Evolutionary conservation across 2,888 invertebrate genomes (phyloP).

Genomic region (Watsonalla binaria): DNA sequence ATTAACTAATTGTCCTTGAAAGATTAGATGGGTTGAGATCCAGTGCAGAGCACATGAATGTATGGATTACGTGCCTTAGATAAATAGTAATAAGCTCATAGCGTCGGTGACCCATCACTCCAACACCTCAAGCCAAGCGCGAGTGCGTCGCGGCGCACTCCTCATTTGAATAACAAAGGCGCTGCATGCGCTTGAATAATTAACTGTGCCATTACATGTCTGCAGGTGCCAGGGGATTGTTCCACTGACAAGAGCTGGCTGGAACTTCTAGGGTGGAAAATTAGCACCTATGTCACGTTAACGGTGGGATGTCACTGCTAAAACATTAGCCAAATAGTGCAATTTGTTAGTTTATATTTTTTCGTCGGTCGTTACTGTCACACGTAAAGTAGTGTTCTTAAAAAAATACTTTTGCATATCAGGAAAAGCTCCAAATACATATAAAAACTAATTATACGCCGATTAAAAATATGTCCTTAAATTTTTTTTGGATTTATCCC

Average conservation of each 20-base stretch:
- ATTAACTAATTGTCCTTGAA: too few relatives aligned
- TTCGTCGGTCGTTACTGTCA: too few relatives aligned
- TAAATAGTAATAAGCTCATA: background rate
- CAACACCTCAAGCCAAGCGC: conserved; percentile 1
- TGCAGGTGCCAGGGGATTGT: conserved; percentile 3
- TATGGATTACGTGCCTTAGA: background rate
- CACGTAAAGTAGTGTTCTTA: too few relatives aligned
- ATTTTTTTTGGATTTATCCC: too few relatives aligned
- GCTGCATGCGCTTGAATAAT: conserved; percentile 60
- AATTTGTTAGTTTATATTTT: too few relatives aligned
- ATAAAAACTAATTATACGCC: too few relatives aligned
- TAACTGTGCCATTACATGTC: conserved; percentile 31
- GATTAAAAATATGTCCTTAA: too few relatives aligned
- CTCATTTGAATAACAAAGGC: conserved; percentile 66
- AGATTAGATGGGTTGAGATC: too few relatives aligned
- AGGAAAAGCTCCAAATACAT: too few relatives aligned
- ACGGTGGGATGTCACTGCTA: background rate
- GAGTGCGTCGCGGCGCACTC: conserved; percentile 25
- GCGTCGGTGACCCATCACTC: background rate
- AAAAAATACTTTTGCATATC: too few relatives aligned
- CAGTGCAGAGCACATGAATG: too few relatives aligned
- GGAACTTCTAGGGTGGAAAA: background rate
- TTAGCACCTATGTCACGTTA: background rate
- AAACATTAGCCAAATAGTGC: too few relatives aligned
- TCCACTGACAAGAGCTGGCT: background rate